Conservation (phyloP, 37 sponge, comb jelly and placozoan species). For the Spongilla lacustris region DNA sequence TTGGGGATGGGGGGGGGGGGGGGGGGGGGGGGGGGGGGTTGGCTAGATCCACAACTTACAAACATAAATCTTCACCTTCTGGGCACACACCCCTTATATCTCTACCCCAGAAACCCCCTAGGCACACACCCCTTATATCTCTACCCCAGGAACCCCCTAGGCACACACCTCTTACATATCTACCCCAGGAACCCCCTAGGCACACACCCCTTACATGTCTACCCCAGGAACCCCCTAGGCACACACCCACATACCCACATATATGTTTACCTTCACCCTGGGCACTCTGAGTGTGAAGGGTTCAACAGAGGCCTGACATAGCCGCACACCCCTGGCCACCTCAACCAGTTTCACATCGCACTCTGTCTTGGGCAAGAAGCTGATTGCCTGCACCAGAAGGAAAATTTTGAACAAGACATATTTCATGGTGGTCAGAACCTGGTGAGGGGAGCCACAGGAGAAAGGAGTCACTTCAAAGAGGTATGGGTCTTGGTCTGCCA, state of each 20-base stretch:
- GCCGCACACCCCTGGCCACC: conserved; percentile 69
- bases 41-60: no score
- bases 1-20: no score
- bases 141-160: no score
- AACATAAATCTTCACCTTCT: no score
- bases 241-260: neutral
- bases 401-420: neutral
- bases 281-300: conserved; percentile 80
- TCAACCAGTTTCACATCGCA: conserved; percentile 88
- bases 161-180: no score
- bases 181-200: no score
- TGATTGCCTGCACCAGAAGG: conserved; percentile 42
- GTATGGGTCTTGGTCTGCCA: conserved; percentile 35
- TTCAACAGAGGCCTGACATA: conserved; percentile 72
- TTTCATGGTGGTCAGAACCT: conserved; percentile 28
- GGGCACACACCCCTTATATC: no score
- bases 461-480: conserved; percentile 63
- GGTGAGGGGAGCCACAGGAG: conserved; percentile 50
- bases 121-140: no score
- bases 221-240: no score
- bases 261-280: conserved; percentile 58
- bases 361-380: conserved; percentile 67
- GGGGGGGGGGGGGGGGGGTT: no score
- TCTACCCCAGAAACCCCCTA: no score
- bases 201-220: no score